Conservation (phyloP, 2,797 vertebrate genomes). For the Gallinago solitaria region DNA sequence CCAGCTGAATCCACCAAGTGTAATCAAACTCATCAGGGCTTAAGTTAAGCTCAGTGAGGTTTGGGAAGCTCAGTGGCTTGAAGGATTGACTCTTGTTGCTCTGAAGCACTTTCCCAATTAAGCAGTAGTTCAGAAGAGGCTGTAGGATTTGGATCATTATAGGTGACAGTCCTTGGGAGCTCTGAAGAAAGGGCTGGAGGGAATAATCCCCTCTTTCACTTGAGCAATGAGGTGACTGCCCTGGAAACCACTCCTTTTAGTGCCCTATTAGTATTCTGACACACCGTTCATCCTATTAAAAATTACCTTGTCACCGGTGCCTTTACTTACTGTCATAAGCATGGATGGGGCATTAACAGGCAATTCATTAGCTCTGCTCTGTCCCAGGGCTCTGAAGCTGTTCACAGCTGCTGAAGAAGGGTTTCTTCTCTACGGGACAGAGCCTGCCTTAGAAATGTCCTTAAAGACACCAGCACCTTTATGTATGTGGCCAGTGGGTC, state of each 20-base stretch:
- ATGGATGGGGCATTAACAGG: constrained; percentile 34
- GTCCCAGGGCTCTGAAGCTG: not conserved
- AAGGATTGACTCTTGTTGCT: not conserved
- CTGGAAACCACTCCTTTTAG: constrained; percentile 37
- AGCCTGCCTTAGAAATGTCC: not conserved
- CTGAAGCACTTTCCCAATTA: constrained; percentile 32
- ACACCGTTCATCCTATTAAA: constrained; percentile 47
- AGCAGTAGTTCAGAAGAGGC: not conserved
- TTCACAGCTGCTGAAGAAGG: not conserved
- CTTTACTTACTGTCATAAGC: constrained; percentile 52
- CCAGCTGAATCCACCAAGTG: not conserved
- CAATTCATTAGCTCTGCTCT: constrained; percentile 38
- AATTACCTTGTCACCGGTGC: constrained; percentile 45
- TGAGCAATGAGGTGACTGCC: constrained; percentile 23
- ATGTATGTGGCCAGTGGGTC: not conserved
- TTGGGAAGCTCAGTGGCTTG: not conserved
- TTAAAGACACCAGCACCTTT: not conserved
- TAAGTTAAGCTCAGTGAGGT: not conserved
- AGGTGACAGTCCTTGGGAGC: not conserved
- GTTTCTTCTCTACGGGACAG: not conserved
- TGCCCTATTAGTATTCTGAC: constrained; percentile 67
- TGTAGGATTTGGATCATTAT: constrained; percentile 3
- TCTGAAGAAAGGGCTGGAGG: constrained; percentile 10
- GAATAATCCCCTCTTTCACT: constrained; percentile 2
- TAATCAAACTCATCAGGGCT: not conserved